Evolutionary conservation across 2,113 vertebrate genomes (phyloP).

Genomic region (Choloepus hoffmanni): DNA sequence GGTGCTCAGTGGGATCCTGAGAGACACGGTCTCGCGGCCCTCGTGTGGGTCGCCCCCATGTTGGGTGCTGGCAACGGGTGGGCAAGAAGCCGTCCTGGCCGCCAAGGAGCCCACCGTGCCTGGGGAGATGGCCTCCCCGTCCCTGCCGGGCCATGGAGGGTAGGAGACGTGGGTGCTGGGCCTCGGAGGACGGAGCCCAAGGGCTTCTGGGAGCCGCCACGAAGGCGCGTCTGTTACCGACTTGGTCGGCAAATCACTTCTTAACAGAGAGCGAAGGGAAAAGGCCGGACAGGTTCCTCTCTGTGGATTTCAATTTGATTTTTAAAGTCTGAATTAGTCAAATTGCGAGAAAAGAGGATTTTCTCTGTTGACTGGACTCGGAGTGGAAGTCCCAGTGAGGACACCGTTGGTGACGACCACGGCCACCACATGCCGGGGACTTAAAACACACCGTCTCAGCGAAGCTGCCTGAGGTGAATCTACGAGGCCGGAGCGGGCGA

Average conservation of each 20-base stretch:
- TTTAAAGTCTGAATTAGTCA: not conserved
- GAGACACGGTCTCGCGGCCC: not conserved
- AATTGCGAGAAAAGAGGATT: not conserved
- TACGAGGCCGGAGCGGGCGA: fast-evolving
- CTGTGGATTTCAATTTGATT: not conserved
- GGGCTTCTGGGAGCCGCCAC: not conserved
- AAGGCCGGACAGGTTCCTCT: not conserved
- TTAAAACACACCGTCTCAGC: fast-evolving
- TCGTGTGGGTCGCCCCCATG: not conserved
- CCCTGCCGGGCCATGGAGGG: fast-evolving
- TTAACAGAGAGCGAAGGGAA: not conserved
- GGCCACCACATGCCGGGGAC: not conserved
- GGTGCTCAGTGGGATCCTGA: fast-evolving
- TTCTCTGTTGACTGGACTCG: not conserved
- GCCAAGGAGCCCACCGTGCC: not conserved
- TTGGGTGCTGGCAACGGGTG: not conserved
- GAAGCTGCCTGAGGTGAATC: too few species aligned
- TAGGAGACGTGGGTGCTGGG: too few species aligned
- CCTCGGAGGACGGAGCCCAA: fast-evolving
- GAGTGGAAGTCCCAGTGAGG: not conserved
- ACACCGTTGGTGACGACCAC: fast-evolving
- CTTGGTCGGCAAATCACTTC: not conserved
- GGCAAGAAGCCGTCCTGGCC: not conserved
- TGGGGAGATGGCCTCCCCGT: not conserved
- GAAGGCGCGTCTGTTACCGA: too few species aligned